Evolutionary conservation across 2,797 vertebrate genomes (phyloP), one percentile per base, ranked within the genome.

Genomic region (Ambastaia sidthimunki): DNA sequence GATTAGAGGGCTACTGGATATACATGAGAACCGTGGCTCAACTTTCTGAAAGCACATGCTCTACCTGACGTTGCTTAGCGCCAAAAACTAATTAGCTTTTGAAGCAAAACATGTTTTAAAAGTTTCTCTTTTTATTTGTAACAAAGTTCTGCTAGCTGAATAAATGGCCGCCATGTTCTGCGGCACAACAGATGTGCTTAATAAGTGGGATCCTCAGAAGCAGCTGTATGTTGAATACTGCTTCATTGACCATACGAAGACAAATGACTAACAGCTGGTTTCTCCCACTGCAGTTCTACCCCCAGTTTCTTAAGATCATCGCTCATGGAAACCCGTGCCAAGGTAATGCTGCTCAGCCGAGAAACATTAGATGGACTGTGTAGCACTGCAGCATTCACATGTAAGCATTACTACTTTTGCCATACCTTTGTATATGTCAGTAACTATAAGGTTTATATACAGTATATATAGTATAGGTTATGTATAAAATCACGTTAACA

Each of bases 181-280:
- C 73, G 73, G 81, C 71, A 74, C 88, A 90, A 84, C 94, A 95
- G 93, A 92, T 94, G 91, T 89, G 87, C 85, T 86, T 89, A 91
- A 91, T 93, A 92, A 92, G 90, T 86, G 90, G 85, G 85, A 90
- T 89, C 85, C 79, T 83, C 89, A 80, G 55, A 62, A 93, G 90
- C 93, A 94, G 92, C 94, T 94, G 93, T 88, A 89, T 88, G 80
- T 89, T 91, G 86, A 88, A 91, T 89, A 88, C 90, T 91, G 91
- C 87, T 88, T 92, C 90, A 92, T 90, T 81, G 89, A 90, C 87
- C 89, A 87, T 89, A 92, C 72, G 80, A 94, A 95, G 95, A 97
- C 92, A 94, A 96, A 97, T 95, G 90, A 88, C 87, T 84, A 93
- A 89, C 96, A 97, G 93, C 93, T 97, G 96, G 88, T 90, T 94